Percentiles rank a stretch among this genome's conserved stretches.
Conservation (phyloP, 2,888 invertebrate species). For the Orthosia gracilis region DNA sequence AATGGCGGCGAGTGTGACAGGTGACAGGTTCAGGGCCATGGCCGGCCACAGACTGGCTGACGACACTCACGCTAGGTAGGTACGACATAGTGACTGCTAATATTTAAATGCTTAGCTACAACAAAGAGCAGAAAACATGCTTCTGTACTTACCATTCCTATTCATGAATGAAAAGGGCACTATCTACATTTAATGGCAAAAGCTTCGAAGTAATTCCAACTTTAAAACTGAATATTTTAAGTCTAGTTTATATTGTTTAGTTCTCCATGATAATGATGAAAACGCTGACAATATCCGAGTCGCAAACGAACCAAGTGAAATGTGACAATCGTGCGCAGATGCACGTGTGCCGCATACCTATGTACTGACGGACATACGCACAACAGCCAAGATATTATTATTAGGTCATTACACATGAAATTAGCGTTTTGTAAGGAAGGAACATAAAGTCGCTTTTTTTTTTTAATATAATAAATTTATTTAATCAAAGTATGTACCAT, state of each 20-base stretch:
- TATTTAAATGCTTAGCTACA: not conserved
- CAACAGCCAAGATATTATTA: too few species aligned
- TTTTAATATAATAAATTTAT: too few species aligned
- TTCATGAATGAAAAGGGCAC: not conserved
- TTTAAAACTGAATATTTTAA: not conserved
- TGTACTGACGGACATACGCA: not conserved
- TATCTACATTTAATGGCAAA: not conserved
- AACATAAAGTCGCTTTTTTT: too few species aligned
- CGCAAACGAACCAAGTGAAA: not conserved
- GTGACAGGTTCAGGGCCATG: conserved; percentile 50
- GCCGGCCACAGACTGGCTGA: not conserved
- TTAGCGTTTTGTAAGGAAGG: too few species aligned
- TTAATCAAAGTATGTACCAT: too few species aligned
- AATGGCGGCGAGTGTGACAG: conserved; percentile 12
- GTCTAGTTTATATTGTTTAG: not conserved
- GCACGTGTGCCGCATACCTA: not conserved
- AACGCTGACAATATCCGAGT: not conserved
- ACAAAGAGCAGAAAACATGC: not conserved
- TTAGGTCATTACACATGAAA: too few species aligned
- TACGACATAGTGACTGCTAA: not conserved
- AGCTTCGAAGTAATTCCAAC: not conserved
- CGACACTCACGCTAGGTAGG: not conserved
- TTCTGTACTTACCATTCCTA: not conserved
- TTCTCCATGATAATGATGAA: not conserved
- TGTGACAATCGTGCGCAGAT: not conserved